Base-by-base conservation (phyloP, 2,888 invertebrate genomes). In the Dendrolimus pini region DNA sequence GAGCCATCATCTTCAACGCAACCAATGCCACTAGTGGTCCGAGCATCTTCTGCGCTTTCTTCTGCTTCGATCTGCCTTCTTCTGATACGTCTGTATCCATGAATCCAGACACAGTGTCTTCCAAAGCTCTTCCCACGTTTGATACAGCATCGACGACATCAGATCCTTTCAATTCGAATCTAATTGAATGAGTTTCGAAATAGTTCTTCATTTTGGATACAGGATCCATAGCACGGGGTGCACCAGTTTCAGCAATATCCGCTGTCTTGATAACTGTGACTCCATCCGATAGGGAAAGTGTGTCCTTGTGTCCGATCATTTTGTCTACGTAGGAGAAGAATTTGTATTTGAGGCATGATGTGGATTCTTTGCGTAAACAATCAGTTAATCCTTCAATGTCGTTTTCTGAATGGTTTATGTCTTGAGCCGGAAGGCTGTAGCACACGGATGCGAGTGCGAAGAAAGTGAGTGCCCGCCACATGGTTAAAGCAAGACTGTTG, bases 271-370 rank as follows among this genome's bases (percentile, higher is more conserved):
- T 94, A 41, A 96, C 95, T 55, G 96, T 96, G 56, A 97, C 95
- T 58, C 96, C 96, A 67, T 96, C 96, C 59, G 95, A 94, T 54
- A 96, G 82, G 9, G 95, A 93, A 75, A 96, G 96, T 62, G 93
- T 94, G 74, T 96, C 96, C 80, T 95, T 96, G 69, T 94, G 94
- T 56, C 94, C 94, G 61, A 96, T 91, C 91, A 95, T 94, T 84
- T 96, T 96, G 89, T 96, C 96, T 67, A 96, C 95, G 84, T 94
- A 96, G 30, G 95, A 94, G 91, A 96, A 96, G 77, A 96, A 93
- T 80, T 96, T 96, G 91, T 96, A 95, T 83, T 96, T 96, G 72
- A 96, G 93, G 82, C 96, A 96, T 82, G 95, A 94, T 68, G 95
- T 94, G 41, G 96, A 96, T 77, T 96, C 96, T 83, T 96, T 96